phyloP scores from a whole-genome alignment of 2,797 vertebrate species.

The Todus mexicanus region DNA sequence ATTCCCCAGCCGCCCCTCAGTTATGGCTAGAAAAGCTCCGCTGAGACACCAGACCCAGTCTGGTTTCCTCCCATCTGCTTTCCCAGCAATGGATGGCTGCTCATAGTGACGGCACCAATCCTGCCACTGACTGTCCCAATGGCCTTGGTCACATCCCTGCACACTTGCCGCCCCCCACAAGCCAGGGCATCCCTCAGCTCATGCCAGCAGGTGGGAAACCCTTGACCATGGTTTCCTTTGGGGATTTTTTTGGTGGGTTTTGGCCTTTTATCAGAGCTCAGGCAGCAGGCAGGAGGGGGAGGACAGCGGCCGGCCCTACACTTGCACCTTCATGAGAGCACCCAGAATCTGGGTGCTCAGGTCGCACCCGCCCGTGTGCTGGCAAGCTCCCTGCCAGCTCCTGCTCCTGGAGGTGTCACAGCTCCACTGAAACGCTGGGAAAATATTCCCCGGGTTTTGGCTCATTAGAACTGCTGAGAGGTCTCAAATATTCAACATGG shows the following conservation, averaged over 20 bases:
- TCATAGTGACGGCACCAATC: rapidly evolving
- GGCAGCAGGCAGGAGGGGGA: background rate
- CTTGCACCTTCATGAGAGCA: rapidly evolving
- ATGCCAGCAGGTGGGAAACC: rapidly evolving
- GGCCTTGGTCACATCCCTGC: background rate
- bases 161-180: rapidly evolving
- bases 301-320: rapidly evolving
- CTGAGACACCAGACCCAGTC: background rate
- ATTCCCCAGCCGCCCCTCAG: background rate
- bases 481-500: background rate
- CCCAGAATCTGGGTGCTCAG: background rate
- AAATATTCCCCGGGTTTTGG: background rate
- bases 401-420: background rate
- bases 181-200: rapidly evolving
- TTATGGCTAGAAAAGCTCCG: background rate
- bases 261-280: background rate
- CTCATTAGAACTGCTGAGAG: background rate
- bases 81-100: background rate
- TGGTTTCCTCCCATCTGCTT: background rate
- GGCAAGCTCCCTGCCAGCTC: background rate
- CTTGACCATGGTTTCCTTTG: background rate
- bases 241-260: rapidly evolving
- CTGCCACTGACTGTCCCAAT: rapidly evolving
- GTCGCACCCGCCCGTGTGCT: rapidly evolving
- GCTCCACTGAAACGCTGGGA: background rate